phyloP scores from a whole-genome alignment of 1,140 invertebrate species.

The Drosophila truncata region DNA sequence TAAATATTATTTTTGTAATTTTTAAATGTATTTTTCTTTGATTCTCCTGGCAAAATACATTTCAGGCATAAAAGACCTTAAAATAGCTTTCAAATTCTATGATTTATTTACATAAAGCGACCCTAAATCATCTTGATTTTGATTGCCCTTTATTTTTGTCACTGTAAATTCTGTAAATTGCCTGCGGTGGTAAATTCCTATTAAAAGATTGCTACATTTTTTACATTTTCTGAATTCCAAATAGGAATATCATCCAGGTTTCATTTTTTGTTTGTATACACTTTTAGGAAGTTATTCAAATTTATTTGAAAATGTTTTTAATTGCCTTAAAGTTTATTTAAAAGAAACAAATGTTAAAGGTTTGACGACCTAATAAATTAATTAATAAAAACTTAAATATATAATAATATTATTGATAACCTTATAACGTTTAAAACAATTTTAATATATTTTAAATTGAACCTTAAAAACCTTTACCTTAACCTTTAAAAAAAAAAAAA shows the following conservation, averaged over 20 bases:
- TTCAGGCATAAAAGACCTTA: background rate
- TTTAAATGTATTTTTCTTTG: background rate
- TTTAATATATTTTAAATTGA: too few relatives aligned
- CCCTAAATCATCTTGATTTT: background rate
- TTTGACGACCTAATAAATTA: background rate
- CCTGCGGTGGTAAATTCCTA: background rate
- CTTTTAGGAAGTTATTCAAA: background rate
- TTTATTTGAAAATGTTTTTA: too few relatives aligned
- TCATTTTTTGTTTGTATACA: background rate
- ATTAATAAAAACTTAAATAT: background rate
- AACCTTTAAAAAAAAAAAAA: too few relatives aligned
- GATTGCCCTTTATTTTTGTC: conserved; percentile 1
- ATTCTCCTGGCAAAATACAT: background rate
- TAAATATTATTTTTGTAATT: background rate
- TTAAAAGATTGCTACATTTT: background rate
- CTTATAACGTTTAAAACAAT: too few relatives aligned
- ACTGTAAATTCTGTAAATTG: conserved; percentile 13
- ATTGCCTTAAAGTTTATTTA: background rate
- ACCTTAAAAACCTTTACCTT: too few relatives aligned
- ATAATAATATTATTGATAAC: too few relatives aligned
- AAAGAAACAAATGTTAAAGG: background rate
- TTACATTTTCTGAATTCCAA: background rate
- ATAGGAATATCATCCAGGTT: background rate
- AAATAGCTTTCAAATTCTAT: background rate
- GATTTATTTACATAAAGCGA: background rate